Evolutionary conservation across 2,113 vertebrate species (phyloP).

Genomic region (Salvelinus alpinus): DNA sequence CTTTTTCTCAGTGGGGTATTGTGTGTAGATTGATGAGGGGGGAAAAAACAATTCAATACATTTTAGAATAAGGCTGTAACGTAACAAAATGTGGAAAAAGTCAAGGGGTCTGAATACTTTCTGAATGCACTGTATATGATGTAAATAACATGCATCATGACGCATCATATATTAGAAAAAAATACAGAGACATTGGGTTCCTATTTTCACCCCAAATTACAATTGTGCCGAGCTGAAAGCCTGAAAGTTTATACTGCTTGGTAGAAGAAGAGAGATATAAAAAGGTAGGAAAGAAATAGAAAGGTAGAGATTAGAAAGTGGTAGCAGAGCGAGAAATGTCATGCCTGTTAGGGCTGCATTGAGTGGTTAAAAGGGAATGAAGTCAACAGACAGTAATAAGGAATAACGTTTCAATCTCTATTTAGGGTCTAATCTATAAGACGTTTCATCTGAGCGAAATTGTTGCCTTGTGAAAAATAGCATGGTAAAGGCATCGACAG

Average conservation of each 20-base stretch:
- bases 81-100: no score
- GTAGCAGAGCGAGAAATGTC: not conserved
- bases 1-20: no score
- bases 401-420: constrained; percentile 39
- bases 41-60: no score
- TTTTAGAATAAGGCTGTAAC: no score
- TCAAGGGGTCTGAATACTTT: no score
- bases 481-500: not conserved
- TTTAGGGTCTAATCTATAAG: constrained; percentile 30
- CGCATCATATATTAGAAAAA: no score
- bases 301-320: constrained; percentile 1
- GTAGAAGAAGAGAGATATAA: not conserved
- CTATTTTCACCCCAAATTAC: no score
- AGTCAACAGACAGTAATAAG: constrained; percentile 21
- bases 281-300: not conserved
- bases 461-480: not conserved
- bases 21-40: no score
- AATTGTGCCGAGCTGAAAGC: no score
- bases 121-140: no score
- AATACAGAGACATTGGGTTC: no score
- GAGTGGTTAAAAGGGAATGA: not conserved
- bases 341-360: not conserved
- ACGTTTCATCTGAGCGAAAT: not conserved
- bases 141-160: no score
- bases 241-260: not conserved